These are phyloP conservation scores for Sylvia borin DNA, from an alignment of 2,797 vertebrate species.

Conservation along the genomic window DNA sequence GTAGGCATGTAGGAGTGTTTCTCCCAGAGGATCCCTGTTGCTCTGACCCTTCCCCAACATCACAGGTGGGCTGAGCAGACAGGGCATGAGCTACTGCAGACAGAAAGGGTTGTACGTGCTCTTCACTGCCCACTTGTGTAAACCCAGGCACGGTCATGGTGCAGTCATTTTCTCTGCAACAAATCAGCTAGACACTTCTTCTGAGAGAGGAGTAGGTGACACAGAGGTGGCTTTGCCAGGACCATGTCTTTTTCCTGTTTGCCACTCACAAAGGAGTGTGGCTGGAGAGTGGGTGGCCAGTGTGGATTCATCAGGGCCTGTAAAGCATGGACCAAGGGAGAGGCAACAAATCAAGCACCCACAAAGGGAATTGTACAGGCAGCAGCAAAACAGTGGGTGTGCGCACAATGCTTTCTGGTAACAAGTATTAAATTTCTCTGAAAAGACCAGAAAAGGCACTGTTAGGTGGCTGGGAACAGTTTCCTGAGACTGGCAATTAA, in stretches of 20 bases:
- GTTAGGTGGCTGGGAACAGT: background rate
- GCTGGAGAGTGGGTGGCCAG: background rate
- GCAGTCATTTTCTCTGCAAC: background rate
- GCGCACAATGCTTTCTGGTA: background rate
- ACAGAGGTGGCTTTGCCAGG: background rate
- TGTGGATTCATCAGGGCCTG: background rate
- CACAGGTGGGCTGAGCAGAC: background rate
- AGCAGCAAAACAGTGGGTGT: background rate
- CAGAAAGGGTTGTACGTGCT: background rate
- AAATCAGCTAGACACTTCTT: background rate
- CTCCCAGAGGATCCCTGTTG: background rate
- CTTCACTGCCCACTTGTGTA: background rate
- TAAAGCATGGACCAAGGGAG: background rate
- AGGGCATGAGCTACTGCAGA: background rate
- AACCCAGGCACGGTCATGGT: background rate
- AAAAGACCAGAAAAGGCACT: background rate
- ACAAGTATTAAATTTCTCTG: background rate
- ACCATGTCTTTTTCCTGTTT: background rate
- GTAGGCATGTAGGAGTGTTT: accelerated
- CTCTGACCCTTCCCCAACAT: background rate
- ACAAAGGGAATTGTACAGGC: background rate
- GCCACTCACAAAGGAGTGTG: background rate
- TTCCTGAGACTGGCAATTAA: background rate
- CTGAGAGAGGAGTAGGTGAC: background rate
- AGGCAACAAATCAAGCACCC: background rate